Conservation (phyloP, 2,797 vertebrate genomes). For the Paedocypris micromegethes region DNA sequence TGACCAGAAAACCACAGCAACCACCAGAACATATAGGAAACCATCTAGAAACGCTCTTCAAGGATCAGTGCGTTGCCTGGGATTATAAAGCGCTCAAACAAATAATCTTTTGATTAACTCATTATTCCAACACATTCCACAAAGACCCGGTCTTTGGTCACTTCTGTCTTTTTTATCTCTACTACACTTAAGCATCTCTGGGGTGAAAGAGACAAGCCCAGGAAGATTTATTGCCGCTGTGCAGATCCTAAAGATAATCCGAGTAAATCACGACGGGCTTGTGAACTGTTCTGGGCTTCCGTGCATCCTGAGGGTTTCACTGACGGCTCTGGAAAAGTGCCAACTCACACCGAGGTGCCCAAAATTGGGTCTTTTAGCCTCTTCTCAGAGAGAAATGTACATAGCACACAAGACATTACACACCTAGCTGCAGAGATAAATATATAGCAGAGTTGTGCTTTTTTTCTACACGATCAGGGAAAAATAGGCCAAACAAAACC, state of each 20-base stretch:
- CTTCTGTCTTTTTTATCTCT: conserved; percentile 6
- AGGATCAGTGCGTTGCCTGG: not conserved
- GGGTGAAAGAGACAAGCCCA: not conserved
- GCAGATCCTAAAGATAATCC: conserved; percentile 13
- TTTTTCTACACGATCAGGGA: no score
- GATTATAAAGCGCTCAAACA: not conserved
- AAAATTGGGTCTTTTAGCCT: not conserved
- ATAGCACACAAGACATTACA: not conserved
- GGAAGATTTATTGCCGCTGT: not conserved
- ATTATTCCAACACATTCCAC: not conserved
- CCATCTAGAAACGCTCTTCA: not conserved
- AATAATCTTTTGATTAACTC: conserved; percentile 2
- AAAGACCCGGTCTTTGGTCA: not conserved
- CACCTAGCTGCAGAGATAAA: conserved; percentile 9
- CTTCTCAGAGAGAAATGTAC: not conserved
- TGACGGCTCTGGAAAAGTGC: conserved; percentile 9
- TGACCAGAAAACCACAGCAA: no score
- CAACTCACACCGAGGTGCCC: conserved; percentile 8
- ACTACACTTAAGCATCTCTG: not conserved
- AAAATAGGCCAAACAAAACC: no score
- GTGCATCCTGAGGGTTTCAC: not conserved
- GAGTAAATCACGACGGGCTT: not conserved
- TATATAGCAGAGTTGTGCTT: not conserved
- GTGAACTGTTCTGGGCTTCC: not conserved
- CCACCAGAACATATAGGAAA: not conserved